A percentile compares a stretch with the other conserved stretches of the same genome.
Evolutionary conservation across 2,797 vertebrate genomes (phyloP).

Genomic region (Varecia variegata): DNA sequence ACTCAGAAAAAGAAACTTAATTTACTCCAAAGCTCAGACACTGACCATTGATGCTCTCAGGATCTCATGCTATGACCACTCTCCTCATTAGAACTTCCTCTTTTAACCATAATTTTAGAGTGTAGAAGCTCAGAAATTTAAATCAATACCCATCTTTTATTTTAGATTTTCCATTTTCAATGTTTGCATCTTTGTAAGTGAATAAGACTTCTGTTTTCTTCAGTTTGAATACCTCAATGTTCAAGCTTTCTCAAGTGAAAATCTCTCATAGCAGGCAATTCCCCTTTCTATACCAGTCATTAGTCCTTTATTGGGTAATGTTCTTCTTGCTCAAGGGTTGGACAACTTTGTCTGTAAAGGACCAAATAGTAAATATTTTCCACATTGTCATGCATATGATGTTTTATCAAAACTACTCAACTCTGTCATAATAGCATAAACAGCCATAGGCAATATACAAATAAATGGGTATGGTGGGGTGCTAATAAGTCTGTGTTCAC

Average conservation of each 20-base stretch:
- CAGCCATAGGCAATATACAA: background rate
- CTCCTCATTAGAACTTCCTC: background rate
- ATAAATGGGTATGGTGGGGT: background rate
- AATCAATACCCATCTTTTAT: background rate
- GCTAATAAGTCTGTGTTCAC: background rate
- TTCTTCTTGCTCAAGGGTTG: background rate
- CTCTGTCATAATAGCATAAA: background rate
- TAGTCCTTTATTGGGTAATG: background rate
- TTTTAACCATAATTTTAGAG: background rate
- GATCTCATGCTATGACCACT: background rate
- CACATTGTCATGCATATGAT: background rate
- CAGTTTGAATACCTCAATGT: background rate
- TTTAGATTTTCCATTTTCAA: background rate
- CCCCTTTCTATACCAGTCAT: background rate
- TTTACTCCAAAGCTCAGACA: background rate
- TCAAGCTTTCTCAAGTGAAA: background rate
- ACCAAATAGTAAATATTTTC: background rate
- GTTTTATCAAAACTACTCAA: background rate
- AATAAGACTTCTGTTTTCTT: background rate
- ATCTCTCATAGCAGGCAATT: background rate
- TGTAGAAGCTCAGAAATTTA: background rate
- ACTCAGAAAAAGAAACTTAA: background rate
- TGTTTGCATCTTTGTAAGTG: background rate
- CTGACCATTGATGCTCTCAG: background rate
- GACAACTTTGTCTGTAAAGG: background rate